A percentile compares a stretch with the other conserved stretches of the same genome.
These are phyloP conservation scores for Yoshiicerus persimilis DNA, from an alignment of 1,140 invertebrate species.

Conservation along the genomic window DNA sequence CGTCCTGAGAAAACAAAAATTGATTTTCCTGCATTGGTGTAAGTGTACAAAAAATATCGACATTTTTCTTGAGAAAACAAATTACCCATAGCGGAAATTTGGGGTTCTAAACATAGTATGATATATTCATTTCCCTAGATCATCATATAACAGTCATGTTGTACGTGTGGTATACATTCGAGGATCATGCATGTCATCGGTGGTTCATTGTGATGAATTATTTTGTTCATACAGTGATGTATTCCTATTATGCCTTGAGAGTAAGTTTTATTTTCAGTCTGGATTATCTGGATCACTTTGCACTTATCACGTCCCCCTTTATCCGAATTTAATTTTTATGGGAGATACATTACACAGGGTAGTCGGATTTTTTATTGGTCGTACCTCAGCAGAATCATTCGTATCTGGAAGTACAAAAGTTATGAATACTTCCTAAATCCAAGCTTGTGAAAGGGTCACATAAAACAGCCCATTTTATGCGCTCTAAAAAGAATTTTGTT, in stretches of 20 bases:
- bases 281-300: neutral
- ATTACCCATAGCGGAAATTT: neutral
- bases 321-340: no score
- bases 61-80: neutral
- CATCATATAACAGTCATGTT: constrained; percentile 86
- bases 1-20: constrained; percentile 27
- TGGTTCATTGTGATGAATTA: constrained; percentile 99
- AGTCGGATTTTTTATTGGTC: no score
- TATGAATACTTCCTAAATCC: no score
- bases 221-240: constrained; percentile 72
- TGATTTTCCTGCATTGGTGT: constrained; percentile 43
- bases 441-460: no score
- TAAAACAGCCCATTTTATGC: no score
- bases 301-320: no score
- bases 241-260: constrained; percentile 57
- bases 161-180: constrained; percentile 96
- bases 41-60: constrained; percentile 52
- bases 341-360: no score
- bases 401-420: no score
- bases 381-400: no score
- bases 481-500: no score
- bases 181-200: constrained; percentile 90
- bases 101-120: neutral
- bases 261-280: constrained; percentile 59
- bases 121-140: constrained; percentile 56